These are phyloP conservation scores for Urosaurus nigricauda DNA, from an alignment of 2,797 vertebrate species.

Conservation along the genomic window DNA sequence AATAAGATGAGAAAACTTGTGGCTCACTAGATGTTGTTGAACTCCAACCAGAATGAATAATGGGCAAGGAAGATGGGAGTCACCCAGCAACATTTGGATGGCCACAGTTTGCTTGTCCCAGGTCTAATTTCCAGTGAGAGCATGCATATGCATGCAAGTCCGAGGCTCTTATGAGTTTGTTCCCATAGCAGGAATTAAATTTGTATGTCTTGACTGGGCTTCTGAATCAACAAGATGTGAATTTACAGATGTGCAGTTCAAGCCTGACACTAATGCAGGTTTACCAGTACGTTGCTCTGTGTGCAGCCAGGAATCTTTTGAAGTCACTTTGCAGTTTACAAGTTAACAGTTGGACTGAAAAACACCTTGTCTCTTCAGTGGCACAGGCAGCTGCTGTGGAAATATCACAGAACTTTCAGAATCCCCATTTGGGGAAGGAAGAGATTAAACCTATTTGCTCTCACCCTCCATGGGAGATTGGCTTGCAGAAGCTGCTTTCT, in stretches of 20 bases:
- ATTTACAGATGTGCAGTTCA: background rate
- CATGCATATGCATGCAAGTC: background rate
- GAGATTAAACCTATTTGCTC: background rate
- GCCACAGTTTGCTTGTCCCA: background rate
- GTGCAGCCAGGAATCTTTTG: background rate
- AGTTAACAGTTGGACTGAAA: background rate
- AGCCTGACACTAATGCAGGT: background rate
- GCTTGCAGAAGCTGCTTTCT: background rate
- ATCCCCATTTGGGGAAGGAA: background rate
- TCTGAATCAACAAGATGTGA: background rate
- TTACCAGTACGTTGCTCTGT: background rate
- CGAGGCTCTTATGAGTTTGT: background rate
- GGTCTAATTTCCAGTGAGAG: background rate
- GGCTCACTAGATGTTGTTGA: background rate
- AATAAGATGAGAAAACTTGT: background rate
- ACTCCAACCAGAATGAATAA: background rate
- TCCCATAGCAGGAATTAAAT: background rate
- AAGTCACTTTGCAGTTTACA: background rate
- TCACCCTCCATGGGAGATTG: background rate
- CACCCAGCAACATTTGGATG: background rate
- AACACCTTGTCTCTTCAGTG: background rate
- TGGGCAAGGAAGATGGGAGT: background rate
- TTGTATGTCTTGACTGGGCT: background rate
- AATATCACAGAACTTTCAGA: background rate
- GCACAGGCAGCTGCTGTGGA: background rate